phyloP scores from a whole-genome alignment of 2,888 invertebrate genomes.

The Epinotia brunnichana region DNA sequence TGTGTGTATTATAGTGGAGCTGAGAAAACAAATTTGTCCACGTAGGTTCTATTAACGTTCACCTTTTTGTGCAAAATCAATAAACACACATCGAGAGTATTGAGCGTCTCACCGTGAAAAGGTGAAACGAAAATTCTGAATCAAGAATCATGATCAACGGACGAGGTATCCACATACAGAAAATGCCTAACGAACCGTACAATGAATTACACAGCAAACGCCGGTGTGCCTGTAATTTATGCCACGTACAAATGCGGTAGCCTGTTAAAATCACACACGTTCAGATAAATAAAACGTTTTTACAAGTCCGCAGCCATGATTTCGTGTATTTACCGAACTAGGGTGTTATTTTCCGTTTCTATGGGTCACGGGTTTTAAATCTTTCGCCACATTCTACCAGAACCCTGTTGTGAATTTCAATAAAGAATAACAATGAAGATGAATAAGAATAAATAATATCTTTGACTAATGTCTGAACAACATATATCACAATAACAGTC shows the following conservation, averaged over 20 bases:
- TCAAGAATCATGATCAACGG: conserved; percentile 37
- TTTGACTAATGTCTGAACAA: no score
- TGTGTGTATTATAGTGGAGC: background rate
- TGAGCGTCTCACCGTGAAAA: conserved; percentile 17
- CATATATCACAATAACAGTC: no score
- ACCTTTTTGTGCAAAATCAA: conserved; percentile 3
- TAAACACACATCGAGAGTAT: background rate
- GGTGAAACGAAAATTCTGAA: conserved; percentile 35
- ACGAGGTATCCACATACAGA: conserved; percentile 42
- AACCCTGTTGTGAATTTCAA: background rate
- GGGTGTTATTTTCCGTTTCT: conserved; percentile 26
- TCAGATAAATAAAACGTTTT: conserved; percentile 46
- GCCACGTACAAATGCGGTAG: conserved; percentile 44
- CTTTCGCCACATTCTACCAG: background rate
- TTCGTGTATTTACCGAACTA: conserved; percentile 42
- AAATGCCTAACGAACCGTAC: conserved; percentile 49
- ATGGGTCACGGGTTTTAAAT: conserved; percentile 19
- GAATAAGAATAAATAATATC: no score
- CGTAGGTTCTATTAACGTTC: background rate
- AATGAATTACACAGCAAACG: conserved; percentile 48
- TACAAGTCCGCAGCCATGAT: conserved; percentile 41
- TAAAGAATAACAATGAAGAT: background rate
- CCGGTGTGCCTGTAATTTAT: conserved; percentile 46
- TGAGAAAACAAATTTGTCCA: background rate
- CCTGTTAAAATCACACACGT: conserved; percentile 47